Percentiles rank a stretch among this genome's conserved stretches.
These are phyloP conservation scores for Lordiphosa andalusiaca DNA, from an alignment of 2,888 invertebrate species.

Conservation along the genomic window DNA sequence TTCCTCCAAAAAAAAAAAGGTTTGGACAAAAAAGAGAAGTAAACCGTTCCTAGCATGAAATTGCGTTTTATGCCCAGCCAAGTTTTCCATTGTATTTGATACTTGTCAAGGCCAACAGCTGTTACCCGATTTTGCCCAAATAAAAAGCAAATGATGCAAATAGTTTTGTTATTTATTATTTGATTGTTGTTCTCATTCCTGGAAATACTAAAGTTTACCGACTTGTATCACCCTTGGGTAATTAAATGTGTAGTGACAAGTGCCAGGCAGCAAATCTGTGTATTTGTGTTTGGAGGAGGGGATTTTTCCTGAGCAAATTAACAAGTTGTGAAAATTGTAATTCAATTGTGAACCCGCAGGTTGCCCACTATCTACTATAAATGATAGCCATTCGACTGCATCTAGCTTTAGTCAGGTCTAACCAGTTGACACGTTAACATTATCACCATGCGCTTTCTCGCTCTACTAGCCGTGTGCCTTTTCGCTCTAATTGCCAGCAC, in stretches of 20 bases:
- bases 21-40: too few relatives aligned
- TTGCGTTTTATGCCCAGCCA: slow-evolving; percentile 38
- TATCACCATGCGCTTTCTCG: slow-evolving; percentile 52
- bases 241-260: slow-evolving; percentile 19
- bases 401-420: slow-evolving; percentile 35
- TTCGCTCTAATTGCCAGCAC: slow-evolving; percentile 39
- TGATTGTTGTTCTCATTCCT: slow-evolving; percentile 5
- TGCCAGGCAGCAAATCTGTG: slow-evolving; percentile 13
- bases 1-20: too few relatives aligned
- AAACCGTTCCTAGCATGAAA: slow-evolving; percentile 33
- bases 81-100: slow-evolving; percentile 9
- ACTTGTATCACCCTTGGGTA: slow-evolving; percentile 1
- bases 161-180: slow-evolving; percentile 8
- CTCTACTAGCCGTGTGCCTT: slow-evolving; percentile 46
- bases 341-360: slow-evolving; percentile 3
- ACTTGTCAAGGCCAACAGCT: slow-evolving; percentile 34
- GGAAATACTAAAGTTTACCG: not conserved
- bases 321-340: slow-evolving; percentile 1
- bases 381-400: slow-evolving; percentile 17
- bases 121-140: slow-evolving; percentile 13
- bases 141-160: slow-evolving; percentile 8
- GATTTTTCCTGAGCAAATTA: slow-evolving; percentile 7
- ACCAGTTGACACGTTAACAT: slow-evolving; percentile 14
- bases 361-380: slow-evolving; percentile 27
- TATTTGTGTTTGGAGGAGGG: not conserved